Conservation (phyloP, 1,140 invertebrate genomes). For the Dendrolimus punctatus region DNA sequence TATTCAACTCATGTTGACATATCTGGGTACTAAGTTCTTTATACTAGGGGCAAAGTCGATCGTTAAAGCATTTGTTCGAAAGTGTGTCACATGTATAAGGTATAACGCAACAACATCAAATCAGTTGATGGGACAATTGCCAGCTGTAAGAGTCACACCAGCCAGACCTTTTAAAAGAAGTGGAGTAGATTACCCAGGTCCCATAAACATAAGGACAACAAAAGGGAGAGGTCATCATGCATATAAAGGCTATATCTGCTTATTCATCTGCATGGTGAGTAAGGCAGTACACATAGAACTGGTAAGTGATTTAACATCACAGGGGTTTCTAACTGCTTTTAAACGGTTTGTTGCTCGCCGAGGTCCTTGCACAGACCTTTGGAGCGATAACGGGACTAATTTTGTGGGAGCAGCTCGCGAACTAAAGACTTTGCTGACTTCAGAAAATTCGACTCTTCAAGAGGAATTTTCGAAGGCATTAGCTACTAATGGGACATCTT, state of each 20-base stretch:
- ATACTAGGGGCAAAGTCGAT: not conserved
- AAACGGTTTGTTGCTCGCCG: not conserved
- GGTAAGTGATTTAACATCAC: conserved; percentile 1
- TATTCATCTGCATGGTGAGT: conserved; percentile 7
- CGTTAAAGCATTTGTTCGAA: not conserved
- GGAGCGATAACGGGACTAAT: conserved; percentile 1
- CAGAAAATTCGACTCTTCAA: not conserved
- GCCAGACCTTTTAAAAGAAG: not conserved
- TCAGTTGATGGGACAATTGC: conserved; percentile 7
- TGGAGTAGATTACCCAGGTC: conserved; percentile 4
- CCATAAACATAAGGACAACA: conserved; percentile 1
- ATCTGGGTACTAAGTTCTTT: conserved; percentile 1
- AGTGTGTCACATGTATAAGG: conserved; percentile 1
- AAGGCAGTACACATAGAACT: conserved; percentile 3
- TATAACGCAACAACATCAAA: not conserved
- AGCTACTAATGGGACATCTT: not conserved
- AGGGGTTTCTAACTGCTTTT: not conserved
- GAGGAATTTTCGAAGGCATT: not conserved
- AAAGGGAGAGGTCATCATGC: not conserved
- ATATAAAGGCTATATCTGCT: conserved; percentile 5
- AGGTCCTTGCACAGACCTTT: conserved; percentile 1
- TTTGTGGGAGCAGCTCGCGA: not conserved
- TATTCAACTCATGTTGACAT: conserved; percentile 1
- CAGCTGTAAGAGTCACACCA: conserved; percentile 1
- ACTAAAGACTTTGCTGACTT: not conserved